phyloP scores from a whole-genome alignment of 2,113 vertebrate species.

The Microcebus griseorufus region DNA sequence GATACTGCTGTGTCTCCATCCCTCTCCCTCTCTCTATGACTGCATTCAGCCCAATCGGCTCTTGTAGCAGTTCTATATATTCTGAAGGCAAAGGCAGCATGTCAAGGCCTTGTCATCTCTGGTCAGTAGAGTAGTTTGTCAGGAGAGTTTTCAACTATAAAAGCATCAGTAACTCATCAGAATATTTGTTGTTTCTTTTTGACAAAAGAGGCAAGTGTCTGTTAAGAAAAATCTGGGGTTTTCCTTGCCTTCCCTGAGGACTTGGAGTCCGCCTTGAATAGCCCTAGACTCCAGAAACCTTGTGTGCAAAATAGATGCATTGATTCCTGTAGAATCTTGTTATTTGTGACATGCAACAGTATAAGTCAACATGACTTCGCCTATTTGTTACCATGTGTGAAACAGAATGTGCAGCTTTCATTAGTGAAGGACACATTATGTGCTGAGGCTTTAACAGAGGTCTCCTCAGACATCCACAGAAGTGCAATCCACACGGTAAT shows the following conservation, averaged over 20 bases:
- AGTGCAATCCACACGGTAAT: constrained; percentile 26
- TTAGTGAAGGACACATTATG: constrained; percentile 61
- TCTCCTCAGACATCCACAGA: constrained; percentile 25
- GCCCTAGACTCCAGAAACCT: constrained; percentile 52
- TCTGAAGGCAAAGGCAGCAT: constrained; percentile 69
- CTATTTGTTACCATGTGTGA: constrained; percentile 62
- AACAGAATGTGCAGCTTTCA: constrained; percentile 58
- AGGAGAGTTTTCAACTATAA: constrained; percentile 80
- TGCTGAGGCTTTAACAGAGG: constrained; percentile 26
- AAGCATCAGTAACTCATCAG: constrained; percentile 81
- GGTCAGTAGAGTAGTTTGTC: constrained; percentile 82
- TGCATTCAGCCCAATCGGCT: constrained; percentile 15
- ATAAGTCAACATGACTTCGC: constrained; percentile 37
- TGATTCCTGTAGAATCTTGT: constrained; percentile 63
- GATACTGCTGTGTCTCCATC: background rate
- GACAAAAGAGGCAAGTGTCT: constrained; percentile 77
- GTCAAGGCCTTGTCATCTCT: constrained; percentile 80
- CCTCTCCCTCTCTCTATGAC: background rate
- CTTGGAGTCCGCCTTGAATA: background rate
- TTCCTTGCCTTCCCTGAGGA: constrained; percentile 58
- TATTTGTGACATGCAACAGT: constrained; percentile 68
- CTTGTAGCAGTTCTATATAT: constrained; percentile 69
- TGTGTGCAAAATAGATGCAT: constrained; percentile 54
- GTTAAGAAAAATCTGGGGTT: constrained; percentile 76
- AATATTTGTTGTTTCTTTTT: constrained; percentile 80